Conservation (phyloP, 1,140 invertebrate species). For the Hyles vespertilio region DNA sequence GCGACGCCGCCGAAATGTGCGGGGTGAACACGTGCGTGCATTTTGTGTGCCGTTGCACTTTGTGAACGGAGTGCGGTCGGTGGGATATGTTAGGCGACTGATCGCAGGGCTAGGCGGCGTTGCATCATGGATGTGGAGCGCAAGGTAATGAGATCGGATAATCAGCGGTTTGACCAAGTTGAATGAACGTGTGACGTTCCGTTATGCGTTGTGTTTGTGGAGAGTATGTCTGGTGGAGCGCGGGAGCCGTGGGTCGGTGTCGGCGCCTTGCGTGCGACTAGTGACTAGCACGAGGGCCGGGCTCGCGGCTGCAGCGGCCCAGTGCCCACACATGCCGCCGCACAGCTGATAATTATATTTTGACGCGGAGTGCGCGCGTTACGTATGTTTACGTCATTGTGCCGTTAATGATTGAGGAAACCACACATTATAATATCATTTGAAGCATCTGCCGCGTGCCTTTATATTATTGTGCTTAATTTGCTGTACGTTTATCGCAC, state of each 20-base stretch:
- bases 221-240: slow-evolving; percentile 9
- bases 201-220: slow-evolving; percentile 4
- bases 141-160: slow-evolving; percentile 13
- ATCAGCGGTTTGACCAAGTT: slow-evolving; percentile 10
- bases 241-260: slow-evolving; percentile 31
- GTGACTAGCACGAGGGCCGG: slow-evolving; percentile 7
- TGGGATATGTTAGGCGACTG: slow-evolving; percentile 38
- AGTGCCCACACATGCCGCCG: slow-evolving; percentile 46
- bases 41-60: slow-evolving; percentile 40
- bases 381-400: slow-evolving; percentile 25
- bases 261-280: slow-evolving; percentile 47
- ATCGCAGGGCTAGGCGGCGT: slow-evolving; percentile 47
- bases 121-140: slow-evolving; percentile 48
- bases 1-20: slow-evolving; percentile 49
- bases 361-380: slow-evolving; percentile 26
- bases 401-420: slow-evolving; percentile 34
- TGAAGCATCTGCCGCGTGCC: slow-evolving; percentile 3
- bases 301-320: slow-evolving; percentile 5
- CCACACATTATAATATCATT: slow-evolving; percentile 16
- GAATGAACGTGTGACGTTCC: slow-evolving; percentile 24
- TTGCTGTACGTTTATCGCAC: too few species aligned
- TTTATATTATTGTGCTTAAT: too few species aligned
- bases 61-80: slow-evolving; percentile 21
- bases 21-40: slow-evolving; percentile 61
- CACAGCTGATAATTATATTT: slow-evolving; percentile 45